phyloP scores from a whole-genome alignment of 2,888 invertebrate species.

The Brachyptera risi region DNA sequence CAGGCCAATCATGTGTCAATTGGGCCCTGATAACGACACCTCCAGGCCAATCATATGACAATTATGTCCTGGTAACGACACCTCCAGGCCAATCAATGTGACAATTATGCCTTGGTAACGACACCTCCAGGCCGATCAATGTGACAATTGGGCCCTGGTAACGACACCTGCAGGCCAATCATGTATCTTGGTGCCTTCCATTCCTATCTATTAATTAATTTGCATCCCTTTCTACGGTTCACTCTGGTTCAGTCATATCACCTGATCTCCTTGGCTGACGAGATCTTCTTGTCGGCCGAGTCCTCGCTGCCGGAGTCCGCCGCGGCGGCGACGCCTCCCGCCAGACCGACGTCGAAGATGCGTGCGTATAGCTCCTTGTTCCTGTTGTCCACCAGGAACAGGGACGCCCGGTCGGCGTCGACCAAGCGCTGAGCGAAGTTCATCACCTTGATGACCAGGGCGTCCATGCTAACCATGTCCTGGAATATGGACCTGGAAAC shows the following conservation, averaged over 20 bases:
- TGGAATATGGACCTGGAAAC: constrained; percentile 77
- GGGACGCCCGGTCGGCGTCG: constrained; percentile 76
- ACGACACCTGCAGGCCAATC: too few relatives aligned
- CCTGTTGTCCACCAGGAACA: constrained; percentile 73
- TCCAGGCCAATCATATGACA: too few relatives aligned
- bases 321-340: constrained; percentile 39
- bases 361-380: constrained; percentile 74
- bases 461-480: constrained; percentile 81
- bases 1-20: too few relatives aligned
- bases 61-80: too few relatives aligned
- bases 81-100: too few relatives aligned
- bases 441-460: constrained; percentile 76
- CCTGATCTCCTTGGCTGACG: constrained; percentile 31
- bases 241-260: background rate
- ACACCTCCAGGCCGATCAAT: too few relatives aligned
- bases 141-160: too few relatives aligned
- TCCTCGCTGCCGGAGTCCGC: constrained; percentile 39
- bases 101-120: too few relatives aligned
- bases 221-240: too few relatives aligned
- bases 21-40: too few relatives aligned
- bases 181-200: too few relatives aligned
- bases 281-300: constrained; percentile 15
- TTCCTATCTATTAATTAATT: too few relatives aligned
- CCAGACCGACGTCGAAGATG: constrained; percentile 66
- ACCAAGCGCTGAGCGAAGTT: constrained; percentile 78